Percentiles rank a stretch among this genome's conserved stretches.
Evolutionary conservation across 2,113 vertebrate genomes (phyloP).

Genomic region (Sceloporus tristichus): DNA sequence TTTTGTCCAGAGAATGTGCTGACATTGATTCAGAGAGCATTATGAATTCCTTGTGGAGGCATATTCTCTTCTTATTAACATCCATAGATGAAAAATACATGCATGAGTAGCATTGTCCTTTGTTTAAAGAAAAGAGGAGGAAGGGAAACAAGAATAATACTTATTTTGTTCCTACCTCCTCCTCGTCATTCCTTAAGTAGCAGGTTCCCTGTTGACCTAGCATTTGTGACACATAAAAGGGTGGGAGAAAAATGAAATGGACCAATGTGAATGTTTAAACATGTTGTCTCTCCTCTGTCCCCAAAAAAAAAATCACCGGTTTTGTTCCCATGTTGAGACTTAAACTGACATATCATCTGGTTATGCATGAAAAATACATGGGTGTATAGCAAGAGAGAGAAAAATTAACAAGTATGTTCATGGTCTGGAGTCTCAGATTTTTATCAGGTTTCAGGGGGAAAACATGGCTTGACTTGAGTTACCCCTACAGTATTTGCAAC

Average conservation of each 20-base stretch:
- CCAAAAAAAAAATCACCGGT: not conserved
- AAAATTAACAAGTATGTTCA: not conserved
- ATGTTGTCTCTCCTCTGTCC: not conserved
- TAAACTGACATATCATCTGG: not conserved
- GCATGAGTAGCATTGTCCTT: slow-evolving; percentile 44
- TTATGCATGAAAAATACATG: not conserved
- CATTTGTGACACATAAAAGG: slow-evolving; percentile 7
- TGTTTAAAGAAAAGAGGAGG: slow-evolving; percentile 58
- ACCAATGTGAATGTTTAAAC: slow-evolving; percentile 30
- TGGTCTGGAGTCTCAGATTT: not conserved
- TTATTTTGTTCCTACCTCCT: slow-evolving; percentile 40
- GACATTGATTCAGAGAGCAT: slow-evolving; percentile 68
- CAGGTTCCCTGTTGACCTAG: slow-evolving; percentile 40
- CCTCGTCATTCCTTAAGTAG: not conserved
- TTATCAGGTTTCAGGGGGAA: not conserved
- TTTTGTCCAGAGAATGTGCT: slow-evolving; percentile 63
- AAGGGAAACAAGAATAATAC: slow-evolving; percentile 43
- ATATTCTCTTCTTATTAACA: slow-evolving; percentile 54
- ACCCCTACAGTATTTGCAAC: not conserved
- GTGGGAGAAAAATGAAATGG: slow-evolving; percentile 41
- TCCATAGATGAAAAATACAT: slow-evolving; percentile 44
- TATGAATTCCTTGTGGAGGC: slow-evolving; percentile 71
- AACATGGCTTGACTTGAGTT: not conserved
- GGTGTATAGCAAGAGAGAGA: not conserved
- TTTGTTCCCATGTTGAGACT: not conserved